Evolutionary conservation across 1,140 invertebrate genomes (phyloP), one percentile per base, ranked within the genome.

Genomic region (Calephelis nemesis): DNA sequence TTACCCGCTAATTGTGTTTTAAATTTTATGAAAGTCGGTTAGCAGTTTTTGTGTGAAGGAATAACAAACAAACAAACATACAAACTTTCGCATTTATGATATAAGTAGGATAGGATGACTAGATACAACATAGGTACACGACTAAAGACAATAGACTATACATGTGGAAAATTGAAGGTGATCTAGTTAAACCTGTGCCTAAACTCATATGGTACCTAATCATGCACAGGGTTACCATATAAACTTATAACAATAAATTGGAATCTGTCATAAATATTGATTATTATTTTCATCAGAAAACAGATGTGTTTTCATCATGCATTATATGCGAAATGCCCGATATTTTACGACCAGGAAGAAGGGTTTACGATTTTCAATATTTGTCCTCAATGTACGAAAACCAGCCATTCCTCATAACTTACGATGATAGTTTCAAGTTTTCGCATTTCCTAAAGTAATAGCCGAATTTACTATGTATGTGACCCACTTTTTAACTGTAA

Each of bases 301-400:
- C 65, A 48, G 45, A 67, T 40, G 19, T 69, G 63, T 63, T 63
- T 66, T 49, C 60, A 62, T 69, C 66, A 47, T 45, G 63, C 64
- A 68, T 66, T 72, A 63, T 72, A 72, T 74, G 73, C 82, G 79
- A 70, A 79, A 79, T 74, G 71, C 75, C 72, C 82, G 74, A 80
- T 81, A 81, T 52, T 76, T 80, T 79, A 78, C 72, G 75, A 76
- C 65, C 70, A 30, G 30, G 76, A 76, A 70, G 74, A 83, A 82
- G 83, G 85, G 83, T 86, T 87, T 88, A 90, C 76, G 77, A 78
- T 85, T 90, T 81, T 87, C 84, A 88, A 88, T 88, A 87, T 84
- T 85, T 78, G 79, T 30, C 78, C 78, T 74, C 77, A 74, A 78
- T 65, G 64, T 75, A 74, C 64, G 68, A 75, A 45, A 60, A 68